Evolutionary conservation across 2,113 vertebrate species (phyloP).

Genomic region (Cnemophilus loriae): DNA sequence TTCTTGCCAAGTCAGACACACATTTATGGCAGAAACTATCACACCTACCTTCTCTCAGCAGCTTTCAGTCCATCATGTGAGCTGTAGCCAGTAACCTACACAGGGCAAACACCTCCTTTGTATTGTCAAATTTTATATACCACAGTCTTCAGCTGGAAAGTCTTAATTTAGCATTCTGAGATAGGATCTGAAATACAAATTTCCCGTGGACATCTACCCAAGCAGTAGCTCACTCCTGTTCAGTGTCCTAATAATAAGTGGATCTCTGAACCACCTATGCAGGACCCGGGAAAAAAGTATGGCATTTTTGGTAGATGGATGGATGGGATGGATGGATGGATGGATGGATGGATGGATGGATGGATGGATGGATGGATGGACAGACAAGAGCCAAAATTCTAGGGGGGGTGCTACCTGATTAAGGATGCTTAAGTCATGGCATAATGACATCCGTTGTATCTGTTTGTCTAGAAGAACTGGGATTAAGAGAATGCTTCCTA

Average conservation of each 20-base stretch:
- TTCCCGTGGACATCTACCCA: not conserved
- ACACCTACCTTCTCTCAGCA: slow-evolving; percentile 34
- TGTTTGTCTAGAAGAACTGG: not conserved
- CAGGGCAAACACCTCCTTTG: slow-evolving; percentile 41
- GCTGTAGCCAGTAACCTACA: slow-evolving; percentile 18
- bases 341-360: not conserved
- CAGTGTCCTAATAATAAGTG: not conserved
- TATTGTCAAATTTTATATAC: slow-evolving; percentile 11
- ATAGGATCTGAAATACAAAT: not conserved
- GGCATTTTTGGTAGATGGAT: not conserved
- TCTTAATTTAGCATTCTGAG: not conserved
- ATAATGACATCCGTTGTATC: not conserved
- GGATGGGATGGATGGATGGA: not conserved
- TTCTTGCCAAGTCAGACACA: slow-evolving; percentile 43
- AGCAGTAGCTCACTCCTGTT: not conserved
- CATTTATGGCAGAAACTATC: slow-evolving; percentile 33
- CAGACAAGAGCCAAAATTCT: not conserved
- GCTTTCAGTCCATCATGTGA: slow-evolving; percentile 19
- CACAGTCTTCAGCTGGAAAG: not conserved
- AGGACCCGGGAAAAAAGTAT: not conserved
- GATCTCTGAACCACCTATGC: not conserved
- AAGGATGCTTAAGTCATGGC: not conserved
- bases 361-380: not conserved
- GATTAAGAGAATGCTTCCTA: not conserved
- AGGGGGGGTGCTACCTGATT: not conserved